Evolutionary conservation across 2,113 vertebrate genomes (phyloP).

Genomic region (Hippocampus guttulatus): DNA sequence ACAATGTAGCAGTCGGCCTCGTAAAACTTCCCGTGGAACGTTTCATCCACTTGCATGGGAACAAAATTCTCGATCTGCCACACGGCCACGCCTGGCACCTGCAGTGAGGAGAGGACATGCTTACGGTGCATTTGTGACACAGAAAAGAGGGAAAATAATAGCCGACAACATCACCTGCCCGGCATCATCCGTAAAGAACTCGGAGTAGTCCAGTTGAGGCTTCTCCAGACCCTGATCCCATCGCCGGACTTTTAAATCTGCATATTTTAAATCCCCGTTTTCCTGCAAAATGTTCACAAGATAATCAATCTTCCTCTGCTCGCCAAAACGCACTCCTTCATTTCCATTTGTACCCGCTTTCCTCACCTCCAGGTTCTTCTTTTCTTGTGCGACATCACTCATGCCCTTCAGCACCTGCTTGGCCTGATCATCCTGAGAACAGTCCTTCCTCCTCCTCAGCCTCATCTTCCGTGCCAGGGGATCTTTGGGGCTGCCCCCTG

Average conservation of each 20-base stretch:
- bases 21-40: slow-evolving; percentile 91
- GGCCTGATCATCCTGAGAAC: slow-evolving; percentile 90
- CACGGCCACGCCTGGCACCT: slow-evolving; percentile 81
- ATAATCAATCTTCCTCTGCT: neutral
- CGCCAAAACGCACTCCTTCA: neutral
- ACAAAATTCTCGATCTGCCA: slow-evolving; percentile 98
- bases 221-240: slow-evolving; percentile 97
- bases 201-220: slow-evolving; percentile 89
- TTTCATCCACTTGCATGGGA: slow-evolving; percentile 82
- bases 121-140: neutral
- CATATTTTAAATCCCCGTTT: slow-evolving; percentile 73
- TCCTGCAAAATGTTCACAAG: slow-evolving; percentile 70
- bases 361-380: slow-evolving; percentile 87
- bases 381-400: slow-evolving; percentile 93
- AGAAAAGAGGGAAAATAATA: neutral
- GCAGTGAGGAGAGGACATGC: neutral
- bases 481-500: slow-evolving; percentile 77
- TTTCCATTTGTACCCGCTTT: neutral
- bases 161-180: slow-evolving; percentile 71
- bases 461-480: slow-evolving; percentile 92
- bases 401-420: slow-evolving; percentile 98
- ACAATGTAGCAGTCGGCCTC: slow-evolving; percentile 97
- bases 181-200: slow-evolving; percentile 88
- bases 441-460: slow-evolving; percentile 86
- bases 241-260: slow-evolving; percentile 80